Base-by-base conservation (phyloP, 23 tunicate genomes). In the Ciona savignyi region DNA sequence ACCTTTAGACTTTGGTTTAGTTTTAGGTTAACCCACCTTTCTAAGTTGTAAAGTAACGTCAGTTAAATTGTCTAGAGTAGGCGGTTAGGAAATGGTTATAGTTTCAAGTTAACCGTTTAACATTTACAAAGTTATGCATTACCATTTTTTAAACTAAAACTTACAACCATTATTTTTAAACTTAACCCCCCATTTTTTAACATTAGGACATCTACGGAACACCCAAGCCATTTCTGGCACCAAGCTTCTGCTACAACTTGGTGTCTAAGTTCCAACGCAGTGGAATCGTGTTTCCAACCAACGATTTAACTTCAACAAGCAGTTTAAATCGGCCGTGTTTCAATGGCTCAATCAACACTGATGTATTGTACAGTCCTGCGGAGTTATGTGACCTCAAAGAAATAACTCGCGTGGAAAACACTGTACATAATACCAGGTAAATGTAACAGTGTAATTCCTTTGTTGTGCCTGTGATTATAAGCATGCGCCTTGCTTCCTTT, bases 231-330 rank as follows among this genome's bases (percentile, higher is more conserved):
- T 33, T 83, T n/a, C 81, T 56, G 35, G 70, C 89, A 26, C 89
- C 89, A 28, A 77, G 82, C 32, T 83, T 83, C 32, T 83, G 81
- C 35, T 83, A 83, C 73, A 62, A 49, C 20, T 77, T 83, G 34
- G 23, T 32, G 32, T 81, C 89, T 30, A 34, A 26, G 26, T 24
- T 26, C 26, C 1, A 4, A 11, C 34, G 4, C 3, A 72, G 64
- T 48, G 33, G 6, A 2, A 4, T 48, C 6, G 3, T 72, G 26
- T 72, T 27, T 23, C 34, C 76, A 4, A 23, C 30, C 23, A 48
- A 24, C 30, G 27, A 27, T 0, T 26, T 2, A 2, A 4, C 30
- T 31, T 19, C 42, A 4, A 68, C 72, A 68, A 83, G 78, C 32
- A 70, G 51, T 21, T 51, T 83, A 9, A 83, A 83, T 64, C 72